phyloP scores from a whole-genome alignment of 2,797 vertebrate genomes.

The Sebastes jordani region DNA sequence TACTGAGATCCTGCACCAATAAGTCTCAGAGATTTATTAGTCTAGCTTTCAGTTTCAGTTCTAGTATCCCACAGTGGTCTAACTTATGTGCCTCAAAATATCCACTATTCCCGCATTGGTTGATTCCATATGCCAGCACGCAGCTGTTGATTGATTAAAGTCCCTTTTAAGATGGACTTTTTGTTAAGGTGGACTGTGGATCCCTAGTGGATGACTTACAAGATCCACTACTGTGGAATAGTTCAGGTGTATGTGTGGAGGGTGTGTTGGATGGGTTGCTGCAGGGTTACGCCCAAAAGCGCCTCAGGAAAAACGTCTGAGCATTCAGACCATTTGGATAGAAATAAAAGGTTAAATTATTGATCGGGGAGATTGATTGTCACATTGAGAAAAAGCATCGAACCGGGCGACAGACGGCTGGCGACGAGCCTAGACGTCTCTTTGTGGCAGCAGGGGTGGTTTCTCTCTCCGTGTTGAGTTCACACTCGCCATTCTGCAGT shows the following conservation, averaged over 20 bases:
- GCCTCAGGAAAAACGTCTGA: neutral
- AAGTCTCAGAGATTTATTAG: neutral
- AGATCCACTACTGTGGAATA: neutral
- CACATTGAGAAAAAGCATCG: neutral
- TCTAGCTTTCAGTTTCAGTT: neutral
- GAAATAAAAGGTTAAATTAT: neutral
- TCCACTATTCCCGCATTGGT: neutral
- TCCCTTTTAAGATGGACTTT: conserved; percentile 30
- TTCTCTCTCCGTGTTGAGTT: conserved; percentile 23
- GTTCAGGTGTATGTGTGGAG: neutral
- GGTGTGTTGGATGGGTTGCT: neutral
- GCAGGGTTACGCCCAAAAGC: conserved; percentile 30
- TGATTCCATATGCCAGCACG: neutral
- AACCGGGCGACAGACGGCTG: neutral
- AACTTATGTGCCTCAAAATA: neutral
- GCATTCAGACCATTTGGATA: neutral
- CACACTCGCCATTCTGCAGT: conserved; percentile 53
- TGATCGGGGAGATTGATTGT: neutral
- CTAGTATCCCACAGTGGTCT: neutral
- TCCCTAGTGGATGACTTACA: too few species aligned
- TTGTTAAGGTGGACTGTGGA: conserved; percentile 18
- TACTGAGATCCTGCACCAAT: neutral
- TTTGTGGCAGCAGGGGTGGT: conserved; percentile 7
- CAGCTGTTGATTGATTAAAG: conserved; percentile 9
- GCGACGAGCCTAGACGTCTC: neutral